These are phyloP conservation scores for Mamestra configurata DNA, from an alignment of 1,140 invertebrate genomes.

Conservation along the genomic window DNA sequence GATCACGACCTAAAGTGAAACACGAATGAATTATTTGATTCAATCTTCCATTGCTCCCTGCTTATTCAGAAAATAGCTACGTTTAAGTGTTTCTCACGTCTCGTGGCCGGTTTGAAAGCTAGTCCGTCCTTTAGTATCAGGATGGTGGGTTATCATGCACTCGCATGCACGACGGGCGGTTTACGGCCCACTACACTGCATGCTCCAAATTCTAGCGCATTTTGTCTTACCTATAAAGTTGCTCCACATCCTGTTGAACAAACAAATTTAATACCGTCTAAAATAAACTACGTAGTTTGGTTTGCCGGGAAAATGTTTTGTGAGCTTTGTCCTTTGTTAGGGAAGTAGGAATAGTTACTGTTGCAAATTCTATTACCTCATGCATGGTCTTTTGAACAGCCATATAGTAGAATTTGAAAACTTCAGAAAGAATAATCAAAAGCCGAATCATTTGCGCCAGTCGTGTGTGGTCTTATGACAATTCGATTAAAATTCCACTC, in stretches of 20 bases:
- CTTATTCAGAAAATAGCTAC: conserved; percentile 33
- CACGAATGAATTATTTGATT: conserved; percentile 37
- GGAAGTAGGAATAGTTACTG: neutral
- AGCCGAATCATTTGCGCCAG: neutral
- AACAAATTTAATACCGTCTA: conserved; percentile 19
- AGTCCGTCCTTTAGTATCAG: conserved; percentile 37
- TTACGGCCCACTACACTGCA: conserved; percentile 48
- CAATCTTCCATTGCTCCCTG: conserved; percentile 18
- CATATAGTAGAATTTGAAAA: too few relatives aligned
- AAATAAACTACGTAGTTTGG: conserved; percentile 13
- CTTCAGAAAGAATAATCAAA: neutral
- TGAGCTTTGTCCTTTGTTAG: conserved; percentile 5
- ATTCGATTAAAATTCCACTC: conserved; percentile 10
- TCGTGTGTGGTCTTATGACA: neutral
- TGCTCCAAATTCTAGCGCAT: conserved; percentile 51
- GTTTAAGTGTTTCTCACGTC: conserved; percentile 36
- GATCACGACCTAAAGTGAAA: conserved; percentile 35
- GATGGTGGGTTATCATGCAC: conserved; percentile 8
- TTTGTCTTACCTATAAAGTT: conserved; percentile 53
- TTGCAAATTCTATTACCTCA: too few relatives aligned
- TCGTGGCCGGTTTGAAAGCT: conserved; percentile 37
- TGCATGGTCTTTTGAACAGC: too few relatives aligned
- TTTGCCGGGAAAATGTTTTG: conserved; percentile 9
- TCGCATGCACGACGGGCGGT: conserved; percentile 30
- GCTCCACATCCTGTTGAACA: conserved; percentile 38